phyloP scores from a whole-genome alignment of 92 coral and sea anemone genomes.

The Palythoa heliodiscus region DNA sequence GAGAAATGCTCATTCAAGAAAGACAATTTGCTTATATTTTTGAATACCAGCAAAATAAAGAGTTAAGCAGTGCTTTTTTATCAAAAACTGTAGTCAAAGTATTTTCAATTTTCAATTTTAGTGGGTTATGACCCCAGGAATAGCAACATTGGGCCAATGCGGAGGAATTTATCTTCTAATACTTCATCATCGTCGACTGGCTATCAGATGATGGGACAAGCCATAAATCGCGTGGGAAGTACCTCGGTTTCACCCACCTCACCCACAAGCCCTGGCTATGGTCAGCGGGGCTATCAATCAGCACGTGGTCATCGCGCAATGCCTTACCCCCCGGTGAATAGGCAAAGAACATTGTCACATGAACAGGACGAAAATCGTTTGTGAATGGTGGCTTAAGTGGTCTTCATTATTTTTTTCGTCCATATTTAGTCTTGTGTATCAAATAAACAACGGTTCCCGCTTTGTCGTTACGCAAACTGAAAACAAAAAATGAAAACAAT shows the following conservation, averaged over 20 bases:
- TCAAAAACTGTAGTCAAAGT: background rate
- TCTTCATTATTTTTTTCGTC: background rate
- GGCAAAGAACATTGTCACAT: constrained; percentile 70
- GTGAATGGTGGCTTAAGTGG: background rate
- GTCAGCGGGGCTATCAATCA: constrained; percentile 95
- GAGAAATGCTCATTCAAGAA: too few relatives aligned
- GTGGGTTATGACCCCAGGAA: constrained; percentile 21
- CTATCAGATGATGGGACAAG: constrained; percentile 86
- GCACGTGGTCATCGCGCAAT: constrained; percentile 92
- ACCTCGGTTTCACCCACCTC: constrained; percentile 86
- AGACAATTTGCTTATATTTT: too few relatives aligned
- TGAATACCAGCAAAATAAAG: too few relatives aligned
- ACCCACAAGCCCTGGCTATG: constrained; percentile 94
- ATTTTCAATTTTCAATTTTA: background rate
- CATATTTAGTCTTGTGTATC: background rate
- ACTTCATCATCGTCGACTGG: constrained; percentile 67
- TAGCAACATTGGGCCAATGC: constrained; percentile 33
- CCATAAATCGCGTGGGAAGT: constrained; percentile 67
- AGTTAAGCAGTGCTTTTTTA: too few relatives aligned
- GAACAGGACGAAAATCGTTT: constrained; percentile 71
- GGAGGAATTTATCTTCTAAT: constrained; percentile 21
- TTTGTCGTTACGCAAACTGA: background rate
- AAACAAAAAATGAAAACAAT: background rate
- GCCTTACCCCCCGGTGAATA: constrained; percentile 82
- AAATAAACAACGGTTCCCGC: background rate